Conservation (phyloP, 1,140 invertebrate genomes). For the Bombus terrestris region DNA sequence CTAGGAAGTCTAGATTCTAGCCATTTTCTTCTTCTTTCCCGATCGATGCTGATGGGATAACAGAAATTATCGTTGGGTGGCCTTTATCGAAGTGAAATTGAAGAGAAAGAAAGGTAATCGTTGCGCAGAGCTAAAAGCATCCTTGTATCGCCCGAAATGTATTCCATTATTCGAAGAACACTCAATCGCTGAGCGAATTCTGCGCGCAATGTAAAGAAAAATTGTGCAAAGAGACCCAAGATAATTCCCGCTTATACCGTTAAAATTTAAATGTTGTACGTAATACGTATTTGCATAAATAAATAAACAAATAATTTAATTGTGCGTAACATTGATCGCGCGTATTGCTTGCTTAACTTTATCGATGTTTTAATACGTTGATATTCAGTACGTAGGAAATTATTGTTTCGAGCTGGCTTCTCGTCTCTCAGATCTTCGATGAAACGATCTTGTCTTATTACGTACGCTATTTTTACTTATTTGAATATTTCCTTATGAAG, state of each 20-base stretch:
- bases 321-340: not conserved
- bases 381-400: not conserved
- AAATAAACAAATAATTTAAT: not conserved
- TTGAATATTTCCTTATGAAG: too few species aligned
- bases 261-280: too few species aligned
- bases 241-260: not conserved
- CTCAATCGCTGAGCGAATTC: not conserved
- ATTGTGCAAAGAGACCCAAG: not conserved
- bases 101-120: not conserved
- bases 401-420: not conserved
- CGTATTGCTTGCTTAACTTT: not conserved
- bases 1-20: not conserved
- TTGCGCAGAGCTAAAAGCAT: not conserved
- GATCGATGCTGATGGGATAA: slow-evolving; percentile 11
- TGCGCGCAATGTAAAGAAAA: not conserved
- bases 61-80: not conserved
- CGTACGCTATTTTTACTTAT: not conserved
- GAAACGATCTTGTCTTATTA: not conserved
- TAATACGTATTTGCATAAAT: too few species aligned
- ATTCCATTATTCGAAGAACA: slow-evolving; percentile 9
- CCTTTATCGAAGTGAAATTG: not conserved
- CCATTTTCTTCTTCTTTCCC: too few species aligned
- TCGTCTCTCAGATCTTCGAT: not conserved
- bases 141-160: not conserved
- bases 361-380: not conserved